Base-by-base conservation (phyloP, 2,888 invertebrate species). In the Trissonchulus sp. region DNA sequence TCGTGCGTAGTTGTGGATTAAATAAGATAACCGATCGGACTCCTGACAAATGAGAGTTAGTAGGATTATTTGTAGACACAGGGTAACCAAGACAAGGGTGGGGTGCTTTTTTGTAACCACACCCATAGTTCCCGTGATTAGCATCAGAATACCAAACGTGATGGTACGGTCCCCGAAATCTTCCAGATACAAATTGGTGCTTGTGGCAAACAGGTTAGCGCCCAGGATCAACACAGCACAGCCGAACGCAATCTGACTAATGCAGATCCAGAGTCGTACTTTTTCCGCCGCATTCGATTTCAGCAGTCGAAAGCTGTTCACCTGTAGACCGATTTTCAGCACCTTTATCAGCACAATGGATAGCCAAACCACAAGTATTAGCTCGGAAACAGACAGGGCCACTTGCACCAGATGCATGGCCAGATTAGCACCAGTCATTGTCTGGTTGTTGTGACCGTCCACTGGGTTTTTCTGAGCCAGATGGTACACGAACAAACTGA, bases 401-500 rank as follows among this genome's bases (percentile, higher is more conserved):
- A 48, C 48, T 23, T 48, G 48, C 8, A 23, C 48, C 48, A 48
- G 8, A 48, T 48, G 48, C 8, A 48, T 23, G 48, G 48, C 48
- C 48, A 48, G 48, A 48, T 48, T 48, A 23, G 48, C 48, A 48
- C 48, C 48, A 8, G 48, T 48, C 23, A 48, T 8, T 15, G 48
- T 48, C 48, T 48, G 48, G 48, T 48, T 48, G 48, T 23, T 8
- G 23, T 48, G 48, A 23, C 48, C 23, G 48, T 48, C 48, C 8
- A 23, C 48, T 23, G 48, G 23, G 48, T 48, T 48, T 8, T 8
- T 15, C 8, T 8, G 8, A 48, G 48, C 48, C 48, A 48, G 48
- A 48, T 74, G 74, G 35, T 74, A 69, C 1, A 62, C 2, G 71
- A 74, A 74, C 48, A 74, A 30, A 33, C 63, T 63, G 62, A 68